A percentile compares a stretch with the other conserved stretches of the same genome.
Conservation (phyloP, 2,113 vertebrate species). For the Butorides virescens region DNA sequence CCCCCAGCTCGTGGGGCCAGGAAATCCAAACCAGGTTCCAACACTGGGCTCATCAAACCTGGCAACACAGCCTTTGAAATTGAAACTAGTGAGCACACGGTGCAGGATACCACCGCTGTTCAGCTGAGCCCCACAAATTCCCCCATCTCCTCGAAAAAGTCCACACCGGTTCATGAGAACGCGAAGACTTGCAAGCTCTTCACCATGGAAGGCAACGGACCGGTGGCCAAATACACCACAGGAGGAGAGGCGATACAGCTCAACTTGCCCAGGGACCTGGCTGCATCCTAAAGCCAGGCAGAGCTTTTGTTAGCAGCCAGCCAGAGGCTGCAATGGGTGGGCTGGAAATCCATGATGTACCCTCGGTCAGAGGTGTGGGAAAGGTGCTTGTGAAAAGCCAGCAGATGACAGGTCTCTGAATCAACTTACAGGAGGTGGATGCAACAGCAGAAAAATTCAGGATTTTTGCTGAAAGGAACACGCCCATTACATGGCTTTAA, state of each 20-base stretch:
- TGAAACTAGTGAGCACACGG: constrained; percentile 92
- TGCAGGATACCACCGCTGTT: constrained; percentile 91
- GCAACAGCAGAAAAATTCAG: neutral
- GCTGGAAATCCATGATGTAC: neutral
- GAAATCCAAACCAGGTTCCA: constrained; percentile 69
- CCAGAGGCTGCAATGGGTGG: neutral
- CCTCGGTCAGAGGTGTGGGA: neutral
- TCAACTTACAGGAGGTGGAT: neutral
- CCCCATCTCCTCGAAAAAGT: constrained; percentile 79
- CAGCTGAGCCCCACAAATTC: constrained; percentile 92
- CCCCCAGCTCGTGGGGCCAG: constrained; percentile 62
- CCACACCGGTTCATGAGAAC: constrained; percentile 72
- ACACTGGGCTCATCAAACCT: constrained; percentile 78
- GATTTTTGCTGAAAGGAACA: neutral
- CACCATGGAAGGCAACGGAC: constrained; percentile 73
- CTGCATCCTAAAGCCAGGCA: constrained; percentile 45
- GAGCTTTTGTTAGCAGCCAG: constrained; percentile 22
- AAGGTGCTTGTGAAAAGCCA: constrained; percentile 6
- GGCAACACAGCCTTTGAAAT: constrained; percentile 88
- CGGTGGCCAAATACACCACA: constrained; percentile 41
- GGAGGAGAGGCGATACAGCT: constrained; percentile 65
- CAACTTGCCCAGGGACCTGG: constrained; percentile 74
- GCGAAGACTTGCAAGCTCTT: constrained; percentile 61
- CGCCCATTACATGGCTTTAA: neutral
- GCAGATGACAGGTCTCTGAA: neutral